Percentiles rank a stretch among this genome's conserved stretches.
phyloP scores from a whole-genome alignment of 2,888 invertebrate species.

The Polyommatus iphigenia region DNA sequence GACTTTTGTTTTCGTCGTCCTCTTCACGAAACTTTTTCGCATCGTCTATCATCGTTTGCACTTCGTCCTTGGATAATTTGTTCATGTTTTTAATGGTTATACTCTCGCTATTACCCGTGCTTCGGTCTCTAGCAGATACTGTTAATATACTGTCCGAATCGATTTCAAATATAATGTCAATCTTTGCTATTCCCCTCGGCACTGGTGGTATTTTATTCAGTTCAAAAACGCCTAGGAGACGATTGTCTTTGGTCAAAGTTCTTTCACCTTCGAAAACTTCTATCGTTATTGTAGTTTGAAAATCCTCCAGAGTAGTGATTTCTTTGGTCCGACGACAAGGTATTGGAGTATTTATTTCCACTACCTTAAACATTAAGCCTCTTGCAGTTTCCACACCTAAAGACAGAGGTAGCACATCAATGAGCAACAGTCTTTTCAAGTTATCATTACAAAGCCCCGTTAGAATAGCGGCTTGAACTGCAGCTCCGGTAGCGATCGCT shows the following conservation, averaged over 20 bases:
- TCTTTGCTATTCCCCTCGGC: slow-evolving; percentile 59
- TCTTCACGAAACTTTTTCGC: slow-evolving; percentile 55
- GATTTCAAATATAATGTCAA: slow-evolving; percentile 61
- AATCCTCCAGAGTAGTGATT: slow-evolving; percentile 61
- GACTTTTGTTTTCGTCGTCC: slow-evolving; percentile 55
- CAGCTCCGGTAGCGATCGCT: slow-evolving; percentile 64
- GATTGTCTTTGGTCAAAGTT: slow-evolving; percentile 60
- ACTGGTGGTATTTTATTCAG: slow-evolving; percentile 60
- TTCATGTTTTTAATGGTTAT: slow-evolving; percentile 54
- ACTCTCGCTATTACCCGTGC: slow-evolving; percentile 53
- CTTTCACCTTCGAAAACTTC: slow-evolving; percentile 68
- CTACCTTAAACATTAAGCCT: slow-evolving; percentile 62
- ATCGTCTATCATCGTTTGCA: slow-evolving; percentile 57
- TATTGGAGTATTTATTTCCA: slow-evolving; percentile 61
- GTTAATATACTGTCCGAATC: slow-evolving; percentile 59
- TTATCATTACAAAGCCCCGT: slow-evolving; percentile 50
- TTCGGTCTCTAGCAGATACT: slow-evolving; percentile 58
- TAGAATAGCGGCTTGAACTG: slow-evolving; percentile 62
- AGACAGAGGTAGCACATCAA: slow-evolving; percentile 64
- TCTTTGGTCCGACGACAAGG: slow-evolving; percentile 61
- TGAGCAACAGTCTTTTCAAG: slow-evolving; percentile 51
- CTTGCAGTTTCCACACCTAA: slow-evolving; percentile 62
- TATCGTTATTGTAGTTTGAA: slow-evolving; percentile 62
- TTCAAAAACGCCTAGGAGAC: slow-evolving; percentile 59
- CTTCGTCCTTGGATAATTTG: slow-evolving; percentile 54